Conservation (phyloP, 2,113 vertebrate species). For the Danionella cerebrum region DNA sequence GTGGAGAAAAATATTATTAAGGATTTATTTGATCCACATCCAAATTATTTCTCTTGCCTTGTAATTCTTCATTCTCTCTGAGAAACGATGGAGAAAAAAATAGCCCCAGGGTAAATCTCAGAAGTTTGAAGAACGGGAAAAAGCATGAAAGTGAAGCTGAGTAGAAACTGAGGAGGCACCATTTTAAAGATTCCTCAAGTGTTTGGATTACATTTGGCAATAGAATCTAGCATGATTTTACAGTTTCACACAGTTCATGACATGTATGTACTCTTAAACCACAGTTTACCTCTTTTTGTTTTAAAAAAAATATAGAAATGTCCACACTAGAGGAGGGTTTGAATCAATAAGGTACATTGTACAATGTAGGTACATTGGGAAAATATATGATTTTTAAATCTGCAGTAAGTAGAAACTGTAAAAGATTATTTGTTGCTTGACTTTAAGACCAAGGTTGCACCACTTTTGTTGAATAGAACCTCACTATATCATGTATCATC, state of each 20-base stretch:
- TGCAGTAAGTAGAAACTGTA: no score
- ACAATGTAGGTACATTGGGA: no score
- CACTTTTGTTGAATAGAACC: background rate
- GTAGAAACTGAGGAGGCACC: conserved; percentile 18
- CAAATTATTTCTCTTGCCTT: conserved; percentile 57
- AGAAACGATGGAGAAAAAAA: conserved; percentile 54
- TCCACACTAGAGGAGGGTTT: no score
- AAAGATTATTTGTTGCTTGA: no score
- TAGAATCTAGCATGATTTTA: no score
- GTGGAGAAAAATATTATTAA: conserved; percentile 54
- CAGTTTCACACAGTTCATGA: background rate
- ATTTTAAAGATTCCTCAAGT: conserved; percentile 45
- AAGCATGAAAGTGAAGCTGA: conserved; percentile 30
- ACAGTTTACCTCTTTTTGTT: no score
- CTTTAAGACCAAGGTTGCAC: no score
- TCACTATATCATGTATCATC: background rate
- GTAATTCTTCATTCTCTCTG: conserved; percentile 64
- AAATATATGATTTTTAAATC: no score
- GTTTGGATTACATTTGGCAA: conserved; percentile 7
- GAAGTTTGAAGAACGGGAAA: conserved; percentile 52
- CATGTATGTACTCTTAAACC: no score
- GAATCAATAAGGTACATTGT: no score
- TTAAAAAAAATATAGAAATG: no score
- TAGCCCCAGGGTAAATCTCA: conserved; percentile 54
- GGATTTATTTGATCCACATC: conserved; percentile 44